These are phyloP conservation scores for Diarsia brunnea DNA, from an alignment of 2,888 invertebrate genomes.

Conservation along the genomic window DNA sequence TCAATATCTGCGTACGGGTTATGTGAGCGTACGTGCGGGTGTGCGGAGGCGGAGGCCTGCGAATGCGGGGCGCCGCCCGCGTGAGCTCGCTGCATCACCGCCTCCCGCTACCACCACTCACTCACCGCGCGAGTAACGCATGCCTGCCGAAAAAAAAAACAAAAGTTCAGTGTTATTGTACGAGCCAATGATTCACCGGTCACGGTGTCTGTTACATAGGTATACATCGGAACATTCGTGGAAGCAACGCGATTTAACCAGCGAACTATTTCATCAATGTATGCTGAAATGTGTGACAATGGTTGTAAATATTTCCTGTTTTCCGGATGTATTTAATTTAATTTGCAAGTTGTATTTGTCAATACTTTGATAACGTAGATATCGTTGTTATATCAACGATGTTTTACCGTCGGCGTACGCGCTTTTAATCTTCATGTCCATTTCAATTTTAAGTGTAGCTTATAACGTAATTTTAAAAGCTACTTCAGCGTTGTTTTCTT, in stretches of 20 bases:
- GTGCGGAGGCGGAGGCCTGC: constrained; percentile 84
- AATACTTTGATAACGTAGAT: constrained; percentile 4
- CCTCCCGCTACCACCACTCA: constrained; percentile 86
- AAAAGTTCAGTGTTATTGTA: constrained; percentile 41
- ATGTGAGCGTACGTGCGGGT: constrained; percentile 79
- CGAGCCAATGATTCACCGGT: constrained; percentile 37
- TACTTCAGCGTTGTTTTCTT: background rate
- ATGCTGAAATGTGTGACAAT: constrained; percentile 29
- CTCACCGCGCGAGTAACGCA: constrained; percentile 79
- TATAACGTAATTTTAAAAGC: background rate
- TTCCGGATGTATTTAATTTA: constrained; percentile 1
- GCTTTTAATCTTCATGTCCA: constrained; percentile 1
- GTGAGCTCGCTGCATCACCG: constrained; percentile 89
- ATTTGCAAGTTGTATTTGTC: constrained; percentile 8
- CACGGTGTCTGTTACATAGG: constrained; percentile 14
- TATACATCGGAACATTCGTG: constrained; percentile 14
- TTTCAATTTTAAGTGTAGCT: background rate
- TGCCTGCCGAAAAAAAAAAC: constrained; percentile 67
- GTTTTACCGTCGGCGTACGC: background rate
- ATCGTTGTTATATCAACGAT: background rate
- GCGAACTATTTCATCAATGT: constrained; percentile 22
- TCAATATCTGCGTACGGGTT: constrained; percentile 86
- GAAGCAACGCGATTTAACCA: constrained; percentile 15
- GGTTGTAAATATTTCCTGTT: constrained; percentile 32
- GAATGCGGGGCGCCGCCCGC: constrained; percentile 88